These are phyloP conservation scores for Pyrrhosoma nymphula DNA, from an alignment of 2,888 invertebrate species.

Conservation along the genomic window DNA sequence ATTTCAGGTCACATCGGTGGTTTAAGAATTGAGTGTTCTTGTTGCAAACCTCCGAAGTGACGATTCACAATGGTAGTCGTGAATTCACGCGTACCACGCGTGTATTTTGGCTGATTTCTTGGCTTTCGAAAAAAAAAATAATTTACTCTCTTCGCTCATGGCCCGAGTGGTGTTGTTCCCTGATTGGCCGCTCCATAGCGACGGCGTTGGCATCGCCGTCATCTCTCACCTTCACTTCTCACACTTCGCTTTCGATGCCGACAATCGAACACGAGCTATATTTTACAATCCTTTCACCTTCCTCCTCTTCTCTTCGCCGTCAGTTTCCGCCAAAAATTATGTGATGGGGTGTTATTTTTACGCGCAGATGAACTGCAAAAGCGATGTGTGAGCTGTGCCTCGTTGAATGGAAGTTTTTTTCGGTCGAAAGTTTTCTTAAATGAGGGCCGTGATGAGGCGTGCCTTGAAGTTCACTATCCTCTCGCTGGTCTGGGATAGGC, in stretches of 20 bases:
- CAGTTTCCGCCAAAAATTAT: neutral
- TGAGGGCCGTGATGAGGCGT: conserved; percentile 92
- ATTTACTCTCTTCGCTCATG: conserved; percentile 7
- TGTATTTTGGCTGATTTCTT: neutral
- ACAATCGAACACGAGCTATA: neutral
- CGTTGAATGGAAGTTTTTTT: neutral
- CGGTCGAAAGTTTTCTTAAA: conserved; percentile 80
- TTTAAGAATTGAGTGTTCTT: neutral
- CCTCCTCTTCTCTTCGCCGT: neutral
- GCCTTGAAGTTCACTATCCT: conserved; percentile 96
- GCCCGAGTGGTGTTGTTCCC: conserved; percentile 47
- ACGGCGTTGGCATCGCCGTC: conserved; percentile 4
- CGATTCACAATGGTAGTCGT: neutral
- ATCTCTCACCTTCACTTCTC: neutral
- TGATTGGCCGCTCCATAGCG: conserved; percentile 31
- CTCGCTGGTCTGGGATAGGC: conserved; percentile 93
- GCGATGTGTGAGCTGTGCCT: conserved; percentile 42
- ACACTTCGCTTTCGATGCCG: neutral
- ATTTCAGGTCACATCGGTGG: neutral
- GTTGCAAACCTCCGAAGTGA: neutral
- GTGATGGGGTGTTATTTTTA: neutral
- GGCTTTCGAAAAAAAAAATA: conserved; percentile 20
- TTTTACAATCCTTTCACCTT: neutral
- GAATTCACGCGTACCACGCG: neutral
- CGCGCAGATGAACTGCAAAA: neutral